These are phyloP conservation scores for Pseudochaenichthys georgianus DNA, from an alignment of 2,797 vertebrate genomes.

Conservation along the genomic window DNA sequence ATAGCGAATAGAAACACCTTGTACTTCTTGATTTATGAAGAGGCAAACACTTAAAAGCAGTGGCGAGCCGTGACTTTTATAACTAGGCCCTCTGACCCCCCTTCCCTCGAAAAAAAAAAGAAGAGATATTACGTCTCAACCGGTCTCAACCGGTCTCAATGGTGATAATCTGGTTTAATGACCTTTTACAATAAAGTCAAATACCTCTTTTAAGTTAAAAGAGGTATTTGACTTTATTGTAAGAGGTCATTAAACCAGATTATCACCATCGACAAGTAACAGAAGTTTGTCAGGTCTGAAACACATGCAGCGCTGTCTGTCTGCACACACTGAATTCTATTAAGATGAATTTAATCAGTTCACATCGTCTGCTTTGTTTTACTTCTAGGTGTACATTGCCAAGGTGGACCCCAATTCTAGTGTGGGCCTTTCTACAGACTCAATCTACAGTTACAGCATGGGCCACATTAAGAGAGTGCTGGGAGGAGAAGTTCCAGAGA, in stretches of 20 bases:
- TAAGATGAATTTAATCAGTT: background rate
- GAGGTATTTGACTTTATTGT: background rate
- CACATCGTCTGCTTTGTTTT: constrained; percentile 26
- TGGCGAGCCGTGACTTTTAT: no score
- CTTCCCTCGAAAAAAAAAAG: no score
- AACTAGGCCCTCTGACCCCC: no score
- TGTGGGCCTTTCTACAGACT: constrained; percentile 93
- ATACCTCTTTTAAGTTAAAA: no score
- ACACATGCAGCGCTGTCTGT: background rate
- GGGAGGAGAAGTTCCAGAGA: constrained; percentile 90
- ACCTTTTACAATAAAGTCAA: no score
- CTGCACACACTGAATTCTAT: background rate
- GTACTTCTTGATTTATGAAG: constrained; percentile 3
- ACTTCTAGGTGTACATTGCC: constrained; percentile 91
- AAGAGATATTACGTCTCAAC: no score
- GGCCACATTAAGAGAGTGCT: constrained; percentile 92
- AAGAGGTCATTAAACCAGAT: background rate
- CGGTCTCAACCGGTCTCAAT: no score
- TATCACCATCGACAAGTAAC: background rate
- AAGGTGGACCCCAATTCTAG: constrained; percentile 95
- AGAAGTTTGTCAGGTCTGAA: background rate
- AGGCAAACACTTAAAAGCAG: background rate
- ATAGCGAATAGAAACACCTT: background rate
- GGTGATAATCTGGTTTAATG: no score
- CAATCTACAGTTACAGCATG: constrained; percentile 94